Evolutionary conservation across 92 coral and sea anemone species (phyloP), one percentile per base, ranked within the genome.

Genomic region (Epizoanthus rinbou): DNA sequence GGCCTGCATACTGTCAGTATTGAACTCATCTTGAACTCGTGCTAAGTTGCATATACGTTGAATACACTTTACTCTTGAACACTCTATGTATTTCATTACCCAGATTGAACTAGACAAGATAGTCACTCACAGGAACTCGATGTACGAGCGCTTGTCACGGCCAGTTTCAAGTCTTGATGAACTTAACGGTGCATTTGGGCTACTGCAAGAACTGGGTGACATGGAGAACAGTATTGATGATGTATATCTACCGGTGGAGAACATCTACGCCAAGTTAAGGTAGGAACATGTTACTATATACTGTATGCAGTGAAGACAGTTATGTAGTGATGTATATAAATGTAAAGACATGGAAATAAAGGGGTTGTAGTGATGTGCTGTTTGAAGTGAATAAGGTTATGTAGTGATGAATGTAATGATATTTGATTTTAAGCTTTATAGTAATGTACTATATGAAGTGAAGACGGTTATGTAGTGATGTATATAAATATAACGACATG

Each of bases 201-300:
- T 96, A 50, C 95, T 96, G 22, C 98, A 96, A 85, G 96, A 94
- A 84, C 89, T 96, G 2, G 89, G 90, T 47, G 99, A 96, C 89
- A 91, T 91, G 95, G 99, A 96, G 68, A 96, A 96, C 88, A 88
- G 93, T 4, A 96, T 96, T 21, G 99, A 96, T 28, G 99, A 96
- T 80, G 88, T 94, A 5, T 96, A 96, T 57, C 86, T 96, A 17
- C 99, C 99, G 2, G 99, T 96, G 63, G 99, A 96, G 84, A 96
- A 96, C 68, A 90, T 92, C 23, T 96, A 96, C 74, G 92, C 91
- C 70, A 94, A 90, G 86, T 84, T 96, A 14, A 96, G 99, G 99
- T 93, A 50, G n/a, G 53, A 37, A 23, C 35, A 7, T 35, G 39
- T 35, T 35, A 35, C 4, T 35, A 4, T 35, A 35, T 45, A 45